phyloP scores from a whole-genome alignment of 2,113 vertebrate genomes.

The Psettodes erumei region DNA sequence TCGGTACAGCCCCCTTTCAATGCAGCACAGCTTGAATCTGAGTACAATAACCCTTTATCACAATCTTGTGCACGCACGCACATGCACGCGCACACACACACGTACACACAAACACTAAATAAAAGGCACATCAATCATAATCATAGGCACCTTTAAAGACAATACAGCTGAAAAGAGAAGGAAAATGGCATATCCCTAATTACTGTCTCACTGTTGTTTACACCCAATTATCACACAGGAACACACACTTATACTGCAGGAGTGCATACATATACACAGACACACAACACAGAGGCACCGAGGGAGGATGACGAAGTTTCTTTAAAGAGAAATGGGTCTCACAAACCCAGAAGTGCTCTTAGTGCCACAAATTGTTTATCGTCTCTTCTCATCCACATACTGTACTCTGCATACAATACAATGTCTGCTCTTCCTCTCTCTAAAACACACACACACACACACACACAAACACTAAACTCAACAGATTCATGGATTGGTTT shows the following conservation, averaged over 20 bases:
- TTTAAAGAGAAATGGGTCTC: constrained; percentile 31
- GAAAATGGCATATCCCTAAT: constrained; percentile 77
- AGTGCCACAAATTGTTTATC: constrained; percentile 14
- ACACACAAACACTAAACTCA: constrained; percentile 4
- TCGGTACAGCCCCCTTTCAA: constrained; percentile 68
- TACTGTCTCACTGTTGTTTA: constrained; percentile 67
- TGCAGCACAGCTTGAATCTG: constrained; percentile 65
- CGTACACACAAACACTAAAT: constrained; percentile 26
- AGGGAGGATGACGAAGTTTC: constrained; percentile 36
- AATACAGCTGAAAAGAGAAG: constrained; percentile 61
- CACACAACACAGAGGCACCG: not conserved
- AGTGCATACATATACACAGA: not conserved
- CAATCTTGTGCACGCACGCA: constrained; percentile 37
- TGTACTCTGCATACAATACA: not conserved
- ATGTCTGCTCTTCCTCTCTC: not conserved
- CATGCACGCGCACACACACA: constrained; percentile 25
- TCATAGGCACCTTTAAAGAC: constrained; percentile 79
- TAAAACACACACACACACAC: not conserved
- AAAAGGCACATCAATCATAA: constrained; percentile 78
- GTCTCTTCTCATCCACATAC: not conserved
- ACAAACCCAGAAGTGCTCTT: constrained; percentile 24
- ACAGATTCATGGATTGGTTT: constrained; percentile 38
- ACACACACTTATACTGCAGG: constrained; percentile 30
- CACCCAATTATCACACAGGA: constrained; percentile 41
- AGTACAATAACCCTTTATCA: constrained; percentile 72